These are phyloP conservation scores for Chrysopilus asiliformis DNA, from an alignment of 2,888 invertebrate genomes.

Conservation along the genomic window DNA sequence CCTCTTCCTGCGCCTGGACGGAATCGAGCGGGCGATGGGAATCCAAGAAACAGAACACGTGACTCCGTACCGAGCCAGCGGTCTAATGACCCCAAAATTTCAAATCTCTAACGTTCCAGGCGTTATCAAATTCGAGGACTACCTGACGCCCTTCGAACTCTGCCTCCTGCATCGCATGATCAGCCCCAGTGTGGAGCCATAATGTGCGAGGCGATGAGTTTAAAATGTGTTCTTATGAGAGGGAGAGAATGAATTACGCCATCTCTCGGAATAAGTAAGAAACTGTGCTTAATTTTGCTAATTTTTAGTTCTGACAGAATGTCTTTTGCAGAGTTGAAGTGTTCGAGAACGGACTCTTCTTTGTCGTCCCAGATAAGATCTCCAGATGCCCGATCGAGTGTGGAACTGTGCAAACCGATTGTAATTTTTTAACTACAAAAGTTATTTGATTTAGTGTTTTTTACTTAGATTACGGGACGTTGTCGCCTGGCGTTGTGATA, in stretches of 20 bases:
- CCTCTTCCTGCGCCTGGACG: constrained; percentile 46
- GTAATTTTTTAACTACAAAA: constrained; percentile 9
- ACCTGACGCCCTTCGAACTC: constrained; percentile 36
- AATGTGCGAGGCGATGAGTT: constrained; percentile 48
- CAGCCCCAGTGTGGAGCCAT: constrained; percentile 43
- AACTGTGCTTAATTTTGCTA: too few species aligned
- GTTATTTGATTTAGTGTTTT: too few species aligned
- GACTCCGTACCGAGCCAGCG: constrained; percentile 44
- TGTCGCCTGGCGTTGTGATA: constrained; percentile 45
- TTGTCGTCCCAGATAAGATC: constrained; percentile 7
- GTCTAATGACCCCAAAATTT: constrained; percentile 45
- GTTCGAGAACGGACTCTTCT: constrained; percentile 5
- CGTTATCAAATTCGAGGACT: constrained; percentile 23
- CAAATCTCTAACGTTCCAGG: constrained; percentile 39
- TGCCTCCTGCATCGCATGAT: constrained; percentile 44
- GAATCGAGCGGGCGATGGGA: constrained; percentile 40
- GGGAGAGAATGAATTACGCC: background rate
- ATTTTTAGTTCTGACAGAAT: too few species aligned
- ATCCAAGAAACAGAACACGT: constrained; percentile 37
- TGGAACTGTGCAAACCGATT: constrained; percentile 46
- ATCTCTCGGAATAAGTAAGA: too few species aligned
- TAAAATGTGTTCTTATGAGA: constrained; percentile 32
- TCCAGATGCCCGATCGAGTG: constrained; percentile 48
- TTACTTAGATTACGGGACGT: constrained; percentile 42
- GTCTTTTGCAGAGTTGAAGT: too few species aligned